Evolutionary conservation across 2,797 vertebrate genomes (phyloP).

Genomic region (Echiichthys vipera): DNA sequence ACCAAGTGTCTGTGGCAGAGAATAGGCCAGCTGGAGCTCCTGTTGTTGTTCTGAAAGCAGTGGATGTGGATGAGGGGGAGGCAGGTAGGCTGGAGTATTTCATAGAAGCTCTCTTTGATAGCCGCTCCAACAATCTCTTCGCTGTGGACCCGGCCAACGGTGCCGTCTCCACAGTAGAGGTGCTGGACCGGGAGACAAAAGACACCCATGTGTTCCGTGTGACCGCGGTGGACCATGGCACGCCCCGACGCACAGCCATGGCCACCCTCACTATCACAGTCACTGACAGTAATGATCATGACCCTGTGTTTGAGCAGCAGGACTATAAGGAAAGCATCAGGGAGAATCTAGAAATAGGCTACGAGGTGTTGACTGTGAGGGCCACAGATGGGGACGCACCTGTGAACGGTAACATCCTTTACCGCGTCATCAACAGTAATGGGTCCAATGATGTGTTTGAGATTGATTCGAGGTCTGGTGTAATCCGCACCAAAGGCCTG

Average conservation of each 20-base stretch:
- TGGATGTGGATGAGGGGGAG: slow-evolving; percentile 91
- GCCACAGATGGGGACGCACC: slow-evolving; percentile 93
- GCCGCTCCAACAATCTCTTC: slow-evolving; percentile 93
- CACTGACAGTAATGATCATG: slow-evolving; percentile 92
- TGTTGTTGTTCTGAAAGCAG: slow-evolving; percentile 88
- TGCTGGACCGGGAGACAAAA: slow-evolving; percentile 94
- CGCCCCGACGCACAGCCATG: slow-evolving; percentile 91
- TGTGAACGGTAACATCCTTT: slow-evolving; percentile 93
- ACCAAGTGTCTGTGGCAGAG: slow-evolving; percentile 93
- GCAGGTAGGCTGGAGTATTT: slow-evolving; percentile 90
- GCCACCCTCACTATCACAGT: slow-evolving; percentile 93
- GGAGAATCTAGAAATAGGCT: slow-evolving; percentile 96
- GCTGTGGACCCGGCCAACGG: slow-evolving; percentile 86
- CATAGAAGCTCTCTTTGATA: slow-evolving; percentile 95
- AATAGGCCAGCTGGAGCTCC: slow-evolving; percentile 89
- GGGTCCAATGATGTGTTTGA: slow-evolving; percentile 89
- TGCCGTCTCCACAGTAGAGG: slow-evolving; percentile 86
- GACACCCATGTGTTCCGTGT: slow-evolving; percentile 94
- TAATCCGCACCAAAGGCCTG: slow-evolving; percentile 91
- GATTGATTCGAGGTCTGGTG: slow-evolving; percentile 93
- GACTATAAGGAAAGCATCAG: slow-evolving; percentile 95
- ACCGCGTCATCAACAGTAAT: slow-evolving; percentile 88
- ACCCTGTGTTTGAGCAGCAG: slow-evolving; percentile 93
- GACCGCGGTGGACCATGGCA: slow-evolving; percentile 89
- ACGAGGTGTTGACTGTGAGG: slow-evolving; percentile 94